Base-by-base conservation (phyloP, 1,140 invertebrate genomes). In the Zelostemma sp. region DNA sequence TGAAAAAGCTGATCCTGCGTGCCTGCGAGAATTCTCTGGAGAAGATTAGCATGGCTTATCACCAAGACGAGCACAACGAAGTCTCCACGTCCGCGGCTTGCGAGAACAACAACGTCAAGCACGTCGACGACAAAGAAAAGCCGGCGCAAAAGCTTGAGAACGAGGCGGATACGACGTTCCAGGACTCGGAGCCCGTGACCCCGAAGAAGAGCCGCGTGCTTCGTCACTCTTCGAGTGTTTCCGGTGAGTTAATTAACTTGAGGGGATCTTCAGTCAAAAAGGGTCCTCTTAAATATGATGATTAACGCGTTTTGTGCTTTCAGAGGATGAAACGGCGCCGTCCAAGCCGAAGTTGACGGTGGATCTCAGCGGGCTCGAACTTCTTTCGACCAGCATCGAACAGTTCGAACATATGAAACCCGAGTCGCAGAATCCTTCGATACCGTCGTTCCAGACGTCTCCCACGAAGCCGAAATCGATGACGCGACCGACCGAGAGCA, bases 311-410 rank as follows among this genome's bases (percentile, higher is more conserved):
- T n/a, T n/a, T n/a, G n/a, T 8, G 8, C 2, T 41, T 15, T 1
- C 40, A 41, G 40, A 64, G 14, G 55, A 62, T 11, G 54, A 16
- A 25, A 19, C 0, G 56, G 56, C n/a, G 47, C 47, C 0, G 8
- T 25, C 3, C 6, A 67, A 65, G 15, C n/a, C 54, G 60, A 86
- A 72, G 69, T 72, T 56, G 46, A 80, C 80, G 1, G 88, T 90
- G 0, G 93, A 94, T 78, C 81, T 93, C 0, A 93, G 92, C 71
- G 94, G 94, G 0, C 78, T 95, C 33, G 92, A 95, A 82, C 77
- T 95, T 11, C 77, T 95, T 4, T 94, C 93, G 0, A 94, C 93
- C 72, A 94, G 92, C 73, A 93, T 94, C 50, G 91, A 91, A 61
- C 90, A 92, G 61, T 89, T 92, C 60, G 91, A 92, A 9, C 77